Evolutionary conservation across 2,888 invertebrate species (phyloP).

Genomic region (Acrobasis suavella): DNA sequence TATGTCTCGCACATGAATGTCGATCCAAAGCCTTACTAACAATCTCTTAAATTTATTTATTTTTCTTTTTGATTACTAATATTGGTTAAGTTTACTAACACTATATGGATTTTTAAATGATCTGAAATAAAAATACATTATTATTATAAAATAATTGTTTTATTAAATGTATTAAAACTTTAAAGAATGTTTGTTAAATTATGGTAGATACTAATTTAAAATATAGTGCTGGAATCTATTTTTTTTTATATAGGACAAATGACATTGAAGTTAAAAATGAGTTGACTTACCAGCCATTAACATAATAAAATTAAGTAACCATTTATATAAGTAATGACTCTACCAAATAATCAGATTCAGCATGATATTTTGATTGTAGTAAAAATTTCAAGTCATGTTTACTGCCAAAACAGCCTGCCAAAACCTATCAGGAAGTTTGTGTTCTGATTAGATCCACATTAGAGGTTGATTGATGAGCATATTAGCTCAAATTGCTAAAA

Average conservation of each 20-base stretch:
- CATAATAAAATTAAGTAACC: too few relatives aligned
- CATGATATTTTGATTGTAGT: background rate
- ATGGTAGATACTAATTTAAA: background rate
- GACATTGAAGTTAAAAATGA: background rate
- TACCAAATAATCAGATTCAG: background rate
- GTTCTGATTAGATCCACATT: background rate
- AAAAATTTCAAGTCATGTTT: background rate
- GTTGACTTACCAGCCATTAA: background rate
- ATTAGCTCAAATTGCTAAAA: background rate
- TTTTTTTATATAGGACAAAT: too few relatives aligned
- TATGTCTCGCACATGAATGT: too few relatives aligned
- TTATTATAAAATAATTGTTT: too few relatives aligned
- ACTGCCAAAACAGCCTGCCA: background rate
- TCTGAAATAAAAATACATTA: too few relatives aligned
- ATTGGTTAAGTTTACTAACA: too few relatives aligned
- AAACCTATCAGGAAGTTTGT: background rate
- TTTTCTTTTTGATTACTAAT: too few relatives aligned
- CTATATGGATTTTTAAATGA: too few relatives aligned
- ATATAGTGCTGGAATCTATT: background rate
- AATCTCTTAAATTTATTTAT: too few relatives aligned
- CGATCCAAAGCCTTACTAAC: too few relatives aligned
- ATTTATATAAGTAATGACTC: background rate
- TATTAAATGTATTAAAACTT: too few relatives aligned
- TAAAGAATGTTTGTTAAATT: conserved; percentile 19
- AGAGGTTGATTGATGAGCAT: background rate